phyloP scores from a whole-genome alignment of 2,888 invertebrate genomes.

The Oligia strigilis region DNA sequence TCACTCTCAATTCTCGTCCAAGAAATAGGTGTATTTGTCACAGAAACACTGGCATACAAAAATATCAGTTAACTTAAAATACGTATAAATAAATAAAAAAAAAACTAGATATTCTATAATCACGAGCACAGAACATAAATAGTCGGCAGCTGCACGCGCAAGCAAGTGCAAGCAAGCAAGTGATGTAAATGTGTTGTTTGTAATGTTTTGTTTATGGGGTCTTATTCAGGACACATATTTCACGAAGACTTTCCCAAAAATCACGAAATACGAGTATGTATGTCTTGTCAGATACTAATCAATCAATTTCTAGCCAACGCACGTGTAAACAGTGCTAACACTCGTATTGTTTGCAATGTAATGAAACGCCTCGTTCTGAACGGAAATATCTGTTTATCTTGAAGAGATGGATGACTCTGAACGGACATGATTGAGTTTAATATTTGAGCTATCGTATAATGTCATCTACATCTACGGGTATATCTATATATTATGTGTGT shows the following conservation, averaged over 20 bases:
- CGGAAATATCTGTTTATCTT: conserved; percentile 66
- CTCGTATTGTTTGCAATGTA: conserved; percentile 43
- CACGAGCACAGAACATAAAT: background rate
- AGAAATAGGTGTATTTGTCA: background rate
- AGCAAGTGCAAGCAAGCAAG: background rate
- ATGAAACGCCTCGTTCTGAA: conserved; percentile 46
- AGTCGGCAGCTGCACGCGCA: background rate
- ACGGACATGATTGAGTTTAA: conserved; percentile 35
- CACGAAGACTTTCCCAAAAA: background rate
- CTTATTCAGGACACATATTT: background rate
- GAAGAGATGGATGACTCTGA: conserved; percentile 57
- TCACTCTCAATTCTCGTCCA: background rate
- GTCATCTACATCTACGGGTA: background rate
- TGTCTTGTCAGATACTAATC: conserved; percentile 12
- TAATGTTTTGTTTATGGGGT: background rate
- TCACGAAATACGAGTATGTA: background rate
- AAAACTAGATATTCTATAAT: background rate
- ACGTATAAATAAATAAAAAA: background rate
- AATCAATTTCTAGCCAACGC: conserved; percentile 42
- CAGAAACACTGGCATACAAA: background rate
- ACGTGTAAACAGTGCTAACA: conserved; percentile 34
- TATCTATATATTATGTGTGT: no score
- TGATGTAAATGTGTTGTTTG: background rate
- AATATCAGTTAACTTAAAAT: background rate
- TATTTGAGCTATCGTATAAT: conserved; percentile 1